Conservation (phyloP, 2,113 vertebrate genomes). For the Perca fluviatilis region DNA sequence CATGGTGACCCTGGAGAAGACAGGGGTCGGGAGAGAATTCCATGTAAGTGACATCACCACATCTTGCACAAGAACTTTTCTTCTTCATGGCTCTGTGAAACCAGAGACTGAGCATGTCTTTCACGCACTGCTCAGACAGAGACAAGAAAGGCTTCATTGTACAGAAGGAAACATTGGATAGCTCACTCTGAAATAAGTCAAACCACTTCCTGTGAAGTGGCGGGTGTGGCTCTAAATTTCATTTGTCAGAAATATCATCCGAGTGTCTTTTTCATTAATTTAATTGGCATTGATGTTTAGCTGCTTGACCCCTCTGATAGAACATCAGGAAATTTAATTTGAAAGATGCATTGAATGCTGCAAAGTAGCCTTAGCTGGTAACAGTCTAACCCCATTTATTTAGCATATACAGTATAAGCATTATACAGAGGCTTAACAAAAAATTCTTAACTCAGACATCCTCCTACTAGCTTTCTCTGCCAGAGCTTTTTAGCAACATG, state of each 20-base stretch:
- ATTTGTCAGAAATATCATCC: conserved; percentile 27
- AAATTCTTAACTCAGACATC: too few relatives aligned
- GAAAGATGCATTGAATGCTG: neutral
- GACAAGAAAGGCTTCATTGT: conserved; percentile 68
- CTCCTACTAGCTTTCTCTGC: neutral
- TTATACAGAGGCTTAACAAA: neutral
- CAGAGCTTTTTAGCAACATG: neutral
- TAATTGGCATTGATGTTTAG: conserved; percentile 27
- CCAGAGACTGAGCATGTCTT: conserved; percentile 44
- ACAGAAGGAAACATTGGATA: conserved; percentile 5
- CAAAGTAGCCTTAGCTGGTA: neutral
- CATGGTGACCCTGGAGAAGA: conserved; percentile 62
- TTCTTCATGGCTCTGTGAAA: conserved; percentile 25
- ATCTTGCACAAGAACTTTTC: neutral
- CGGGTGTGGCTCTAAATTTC: conserved; percentile 30
- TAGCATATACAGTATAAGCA: neutral
- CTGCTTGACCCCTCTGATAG: conserved; percentile 2
- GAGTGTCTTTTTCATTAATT: conserved; percentile 16
- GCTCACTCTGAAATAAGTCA: conserved; percentile 15
- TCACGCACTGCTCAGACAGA: conserved; percentile 42
- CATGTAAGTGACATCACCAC: conserved; percentile 59
- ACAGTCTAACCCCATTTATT: neutral
- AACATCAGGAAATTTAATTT: neutral
- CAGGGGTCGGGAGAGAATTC: conserved; percentile 17
- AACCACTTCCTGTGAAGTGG: conserved; percentile 38